Base-by-base conservation (phyloP, 2,797 vertebrate species). In the Enteromius fasciolatus region DNA sequence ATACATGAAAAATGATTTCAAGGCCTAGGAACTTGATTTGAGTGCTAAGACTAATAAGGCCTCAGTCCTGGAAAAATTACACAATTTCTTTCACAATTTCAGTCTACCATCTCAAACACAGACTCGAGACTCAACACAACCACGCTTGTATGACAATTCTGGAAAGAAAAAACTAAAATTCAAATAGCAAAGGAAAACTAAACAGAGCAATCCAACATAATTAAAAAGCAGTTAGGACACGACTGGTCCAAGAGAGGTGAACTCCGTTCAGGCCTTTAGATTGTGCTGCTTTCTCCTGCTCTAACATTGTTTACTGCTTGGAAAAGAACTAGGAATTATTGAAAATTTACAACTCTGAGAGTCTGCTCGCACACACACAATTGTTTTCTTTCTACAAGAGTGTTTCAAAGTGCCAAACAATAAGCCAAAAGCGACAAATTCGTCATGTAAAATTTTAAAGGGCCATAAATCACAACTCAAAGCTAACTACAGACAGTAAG, bases 401-500 rank as follows among this genome's bases (percentile, higher is more conserved):
- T 87, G 76, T 89, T 90, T 89, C 81, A 84, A 88, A 81, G 86
- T 90, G 88, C 92, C 90, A 91, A 88, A 86, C 81, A 84, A 81
- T 75, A 86, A 84, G 89, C 90, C 90, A 91, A 81, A 90, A 91
- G 88, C 76, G 88, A 91, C 84, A 89, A 91, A 90, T 92, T 89
- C 90, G 68, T 84, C 83, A 90, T 90, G 89, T 88, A 87, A 88
- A 61, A 87, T 78, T n/a, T 41, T 23, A 89, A 85, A 89, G 86
- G 87, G 73, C 82, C 77, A 69, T 82, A 83, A 85, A 86, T 88
- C 84, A 83, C 80, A 67, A 46, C 79, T 84, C 68, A 85, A 79
- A 84, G 66, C 41, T 39, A 70, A 64, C 52, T 31, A 20, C 85
- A 81, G 46, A 77, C 76, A 83, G 63, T 76, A 87, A 87, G 83